Percentiles rank a stretch among this genome's conserved stretches.
Conservation (phyloP, 2,797 vertebrate genomes). For the Acrossocheilus wenchowensis region DNA sequence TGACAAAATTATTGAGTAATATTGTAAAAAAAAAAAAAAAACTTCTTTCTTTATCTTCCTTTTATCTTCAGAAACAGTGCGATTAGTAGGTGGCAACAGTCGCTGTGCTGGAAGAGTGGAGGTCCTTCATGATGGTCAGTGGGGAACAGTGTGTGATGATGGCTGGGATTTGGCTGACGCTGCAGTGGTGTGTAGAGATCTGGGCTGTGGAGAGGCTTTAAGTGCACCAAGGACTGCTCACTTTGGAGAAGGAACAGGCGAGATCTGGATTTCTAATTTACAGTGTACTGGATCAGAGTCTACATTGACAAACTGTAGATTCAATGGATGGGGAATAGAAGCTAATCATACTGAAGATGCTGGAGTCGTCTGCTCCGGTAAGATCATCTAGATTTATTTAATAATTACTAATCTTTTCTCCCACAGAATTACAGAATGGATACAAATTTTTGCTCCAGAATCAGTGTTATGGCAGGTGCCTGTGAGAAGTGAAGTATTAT, state of each 20-base stretch:
- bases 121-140: neutral
- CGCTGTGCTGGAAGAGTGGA: neutral
- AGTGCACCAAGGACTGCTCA: fast-evolving
- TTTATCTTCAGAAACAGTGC: neutral
- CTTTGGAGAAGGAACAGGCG: conserved; percentile 63
- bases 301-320: neutral
- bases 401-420: neutral
- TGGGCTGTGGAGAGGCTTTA: conserved; percentile 63
- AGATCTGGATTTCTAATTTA: conserved; percentile 63
- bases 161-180: conserved; percentile 56
- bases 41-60: neutral
- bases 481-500: too few species aligned
- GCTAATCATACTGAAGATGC: conserved; percentile 72
- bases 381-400: neutral
- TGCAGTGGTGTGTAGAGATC: conserved; percentile 65
- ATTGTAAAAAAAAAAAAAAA: neutral
- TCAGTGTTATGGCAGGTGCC: neutral
- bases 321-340: conserved; percentile 63
- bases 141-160: neutral
- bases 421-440: neutral
- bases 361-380: conserved; percentile 58
- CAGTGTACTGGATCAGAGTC: conserved; percentile 62
- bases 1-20: neutral
- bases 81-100: neutral
- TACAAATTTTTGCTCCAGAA: neutral